phyloP scores from a whole-genome alignment of 2,113 vertebrate species.

The Phylloscopus trochiloides region DNA sequence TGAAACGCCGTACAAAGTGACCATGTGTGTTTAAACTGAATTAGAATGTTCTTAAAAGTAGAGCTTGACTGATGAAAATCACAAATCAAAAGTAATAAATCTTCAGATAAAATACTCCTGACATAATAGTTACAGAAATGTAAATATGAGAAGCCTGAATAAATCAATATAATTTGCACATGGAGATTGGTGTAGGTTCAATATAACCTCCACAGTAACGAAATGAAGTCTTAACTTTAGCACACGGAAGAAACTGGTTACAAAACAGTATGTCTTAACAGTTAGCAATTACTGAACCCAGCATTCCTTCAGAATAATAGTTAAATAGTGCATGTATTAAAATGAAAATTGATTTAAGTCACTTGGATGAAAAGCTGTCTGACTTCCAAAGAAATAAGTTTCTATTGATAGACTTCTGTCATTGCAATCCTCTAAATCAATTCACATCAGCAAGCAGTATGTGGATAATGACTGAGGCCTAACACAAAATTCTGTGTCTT shows the following conservation, averaged over 20 bases:
- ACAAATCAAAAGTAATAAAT: neutral
- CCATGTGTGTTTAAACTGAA: neutral
- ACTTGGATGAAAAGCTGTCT: neutral
- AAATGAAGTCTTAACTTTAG: neutral
- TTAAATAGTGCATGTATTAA: neutral
- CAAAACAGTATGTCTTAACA: neutral
- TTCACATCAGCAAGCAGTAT: neutral
- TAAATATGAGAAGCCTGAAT: neutral
- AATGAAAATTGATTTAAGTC: neutral
- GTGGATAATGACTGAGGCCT: neutral
- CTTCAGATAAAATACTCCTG: neutral
- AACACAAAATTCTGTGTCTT: neutral
- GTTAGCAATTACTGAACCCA: neutral
- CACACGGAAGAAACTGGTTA: neutral
- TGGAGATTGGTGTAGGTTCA: neutral
- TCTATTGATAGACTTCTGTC: neutral
- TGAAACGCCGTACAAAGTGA: neutral
- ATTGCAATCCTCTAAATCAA: neutral
- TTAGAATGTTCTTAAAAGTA: neutral
- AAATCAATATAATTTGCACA: neutral
- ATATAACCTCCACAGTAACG: neutral
- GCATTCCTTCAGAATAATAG: neutral
- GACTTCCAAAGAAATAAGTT: neutral
- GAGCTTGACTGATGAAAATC: neutral
- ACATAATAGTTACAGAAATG: neutral